Evolutionary conservation across 2,113 vertebrate genomes (phyloP).

Genomic region (Muscicapa adusta): DNA sequence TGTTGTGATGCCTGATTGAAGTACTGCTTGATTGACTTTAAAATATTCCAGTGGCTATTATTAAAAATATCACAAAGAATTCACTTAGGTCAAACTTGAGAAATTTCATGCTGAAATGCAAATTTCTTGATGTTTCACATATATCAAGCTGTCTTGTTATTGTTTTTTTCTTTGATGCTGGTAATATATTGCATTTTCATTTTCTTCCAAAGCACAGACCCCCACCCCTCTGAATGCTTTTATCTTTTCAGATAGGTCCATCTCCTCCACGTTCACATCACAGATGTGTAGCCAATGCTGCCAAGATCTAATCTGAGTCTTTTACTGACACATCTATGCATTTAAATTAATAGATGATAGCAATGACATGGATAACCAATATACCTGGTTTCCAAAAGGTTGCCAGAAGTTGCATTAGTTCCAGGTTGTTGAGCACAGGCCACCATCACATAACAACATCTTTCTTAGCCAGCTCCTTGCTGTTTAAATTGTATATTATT

Average conservation of each 20-base stretch:
- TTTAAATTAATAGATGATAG: background rate
- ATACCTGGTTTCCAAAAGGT: background rate
- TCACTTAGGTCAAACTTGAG: background rate
- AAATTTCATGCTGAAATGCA: background rate
- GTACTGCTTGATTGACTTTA: background rate
- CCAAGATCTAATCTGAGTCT: background rate
- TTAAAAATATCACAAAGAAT: background rate
- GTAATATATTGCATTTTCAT: background rate
- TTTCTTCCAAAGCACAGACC: background rate
- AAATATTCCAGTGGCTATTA: background rate
- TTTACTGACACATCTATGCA: background rate
- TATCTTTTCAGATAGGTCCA: background rate
- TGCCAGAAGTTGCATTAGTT: background rate
- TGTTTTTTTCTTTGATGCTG: background rate
- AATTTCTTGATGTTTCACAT: background rate
- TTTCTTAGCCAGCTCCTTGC: background rate
- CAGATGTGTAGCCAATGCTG: background rate
- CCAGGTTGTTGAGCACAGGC: background rate
- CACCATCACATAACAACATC: background rate
- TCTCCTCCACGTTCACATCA: background rate
- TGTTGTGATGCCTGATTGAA: background rate
- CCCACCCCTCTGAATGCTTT: background rate
- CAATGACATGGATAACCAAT: background rate
- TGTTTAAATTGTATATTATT: slow-evolving; percentile 12
- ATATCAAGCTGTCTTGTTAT: background rate